Percentiles rank a stretch among this genome's conserved stretches.
These are phyloP conservation scores for Trisateles emortualis DNA, from an alignment of 2,888 invertebrate genomes.

Conservation along the genomic window DNA sequence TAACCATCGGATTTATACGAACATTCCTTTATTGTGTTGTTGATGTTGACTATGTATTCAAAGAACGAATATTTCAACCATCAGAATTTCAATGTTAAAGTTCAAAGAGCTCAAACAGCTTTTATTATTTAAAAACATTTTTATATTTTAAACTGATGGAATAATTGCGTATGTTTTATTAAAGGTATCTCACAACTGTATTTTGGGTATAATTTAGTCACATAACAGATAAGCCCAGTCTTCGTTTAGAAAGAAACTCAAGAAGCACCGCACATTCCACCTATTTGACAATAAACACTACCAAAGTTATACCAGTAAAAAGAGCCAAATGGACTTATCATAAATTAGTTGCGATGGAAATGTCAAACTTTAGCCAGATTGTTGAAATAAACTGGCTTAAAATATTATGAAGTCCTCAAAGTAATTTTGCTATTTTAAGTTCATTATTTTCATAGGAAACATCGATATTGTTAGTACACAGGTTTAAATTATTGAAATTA, in stretches of 20 bases:
- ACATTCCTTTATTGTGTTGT: no score
- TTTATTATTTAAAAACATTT: no score
- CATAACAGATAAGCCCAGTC: not conserved
- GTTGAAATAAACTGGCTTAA: not conserved
- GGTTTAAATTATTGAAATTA: not conserved
- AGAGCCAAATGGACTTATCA: conserved; percentile 3
- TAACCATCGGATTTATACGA: no score
- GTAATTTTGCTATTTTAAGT: no score
- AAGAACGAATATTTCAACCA: not conserved
- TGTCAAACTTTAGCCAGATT: not conserved
- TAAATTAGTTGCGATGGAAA: not conserved
- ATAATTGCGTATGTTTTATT: no score
- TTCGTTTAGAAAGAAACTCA: not conserved
- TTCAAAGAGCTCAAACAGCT: conserved; percentile 1
- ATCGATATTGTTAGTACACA: no score
- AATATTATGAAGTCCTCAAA: not conserved
- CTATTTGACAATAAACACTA: not conserved
- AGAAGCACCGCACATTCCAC: not conserved
- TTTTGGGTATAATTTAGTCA: not conserved
- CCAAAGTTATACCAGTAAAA: not conserved
- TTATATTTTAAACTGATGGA: no score
- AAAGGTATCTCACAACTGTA: no score
- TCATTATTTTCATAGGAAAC: no score
- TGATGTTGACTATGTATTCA: no score
- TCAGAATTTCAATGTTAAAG: not conserved